A percentile compares a stretch with the other conserved stretches of the same genome.
Conservation (phyloP, 2,797 vertebrate species). For the Periparus ater region DNA sequence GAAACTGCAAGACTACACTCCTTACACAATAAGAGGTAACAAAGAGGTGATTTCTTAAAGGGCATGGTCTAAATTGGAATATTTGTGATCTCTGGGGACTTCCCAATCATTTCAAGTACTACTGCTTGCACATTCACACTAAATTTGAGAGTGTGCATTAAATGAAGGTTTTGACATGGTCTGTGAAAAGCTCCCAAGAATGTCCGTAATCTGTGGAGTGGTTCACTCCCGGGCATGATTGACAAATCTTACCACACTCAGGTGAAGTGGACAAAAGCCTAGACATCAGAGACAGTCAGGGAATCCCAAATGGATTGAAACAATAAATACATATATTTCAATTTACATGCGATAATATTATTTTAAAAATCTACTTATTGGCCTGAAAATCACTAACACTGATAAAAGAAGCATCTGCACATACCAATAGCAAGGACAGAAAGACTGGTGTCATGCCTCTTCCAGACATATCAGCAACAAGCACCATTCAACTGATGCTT, state of each 20-base stretch:
- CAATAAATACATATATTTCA: not conserved
- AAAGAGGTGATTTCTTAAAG: not conserved
- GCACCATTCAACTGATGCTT: not conserved
- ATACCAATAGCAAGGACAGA: not conserved
- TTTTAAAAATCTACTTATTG: not conserved
- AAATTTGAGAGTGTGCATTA: not conserved
- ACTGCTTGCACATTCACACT: not conserved
- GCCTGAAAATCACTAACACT: not conserved
- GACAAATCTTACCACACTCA: not conserved
- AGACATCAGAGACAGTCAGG: not conserved
- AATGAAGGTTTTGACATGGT: not conserved
- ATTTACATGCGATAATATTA: not conserved
- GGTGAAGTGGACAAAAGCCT: not conserved
- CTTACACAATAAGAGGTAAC: not conserved
- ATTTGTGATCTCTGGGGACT: not conserved
- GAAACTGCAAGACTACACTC: not conserved
- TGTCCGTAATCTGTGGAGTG: not conserved
- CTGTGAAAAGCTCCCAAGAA: not conserved
- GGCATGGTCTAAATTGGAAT: not conserved
- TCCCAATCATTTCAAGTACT: not conserved
- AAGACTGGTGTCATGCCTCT: not conserved
- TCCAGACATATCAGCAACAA: not conserved
- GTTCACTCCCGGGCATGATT: not conserved
- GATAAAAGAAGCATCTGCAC: not conserved
- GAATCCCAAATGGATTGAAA: not conserved